Conservation (phyloP, 2,888 invertebrate genomes). For the Erpobdella octoculata region DNA sequence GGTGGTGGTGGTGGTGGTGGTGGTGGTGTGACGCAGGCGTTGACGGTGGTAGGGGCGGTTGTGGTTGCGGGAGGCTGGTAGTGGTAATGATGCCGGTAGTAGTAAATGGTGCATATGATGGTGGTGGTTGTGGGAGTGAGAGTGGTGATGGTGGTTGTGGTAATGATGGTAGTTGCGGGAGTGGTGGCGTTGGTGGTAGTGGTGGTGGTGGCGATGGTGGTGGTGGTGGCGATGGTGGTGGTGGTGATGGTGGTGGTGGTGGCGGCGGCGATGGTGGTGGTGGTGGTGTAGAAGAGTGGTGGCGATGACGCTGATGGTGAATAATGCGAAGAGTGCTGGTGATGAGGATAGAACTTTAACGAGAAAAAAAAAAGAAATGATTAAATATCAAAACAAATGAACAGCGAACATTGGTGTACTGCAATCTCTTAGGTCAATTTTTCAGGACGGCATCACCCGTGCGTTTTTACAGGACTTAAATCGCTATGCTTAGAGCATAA, state of each 20-base stretch:
- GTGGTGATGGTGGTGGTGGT: neutral
- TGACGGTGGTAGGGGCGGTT: no score
- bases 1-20: slow-evolving; percentile 1
- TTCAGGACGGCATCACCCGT: no score
- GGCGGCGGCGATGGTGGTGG: neutral
- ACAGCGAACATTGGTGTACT: no score
- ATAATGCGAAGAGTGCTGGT: neutral
- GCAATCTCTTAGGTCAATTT: no score
- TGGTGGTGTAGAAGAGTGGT: neutral
- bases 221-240: neutral
- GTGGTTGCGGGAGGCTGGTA: no score
- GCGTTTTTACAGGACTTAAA: no score
- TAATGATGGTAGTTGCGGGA: neutral
- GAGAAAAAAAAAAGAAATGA: no score
- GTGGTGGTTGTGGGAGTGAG: neutral
- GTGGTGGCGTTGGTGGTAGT: neutral
- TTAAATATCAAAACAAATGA: no score
- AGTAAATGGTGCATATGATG: neutral
- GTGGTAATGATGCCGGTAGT: no score
- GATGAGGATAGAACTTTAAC: no score
- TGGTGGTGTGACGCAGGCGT: no score
- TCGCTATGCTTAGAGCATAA: no score
- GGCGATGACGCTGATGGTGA: neutral
- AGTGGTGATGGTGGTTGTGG: neutral
- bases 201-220: neutral